phyloP scores from a whole-genome alignment of 2,797 vertebrate species.

The Steatocranus sp. region DNA sequence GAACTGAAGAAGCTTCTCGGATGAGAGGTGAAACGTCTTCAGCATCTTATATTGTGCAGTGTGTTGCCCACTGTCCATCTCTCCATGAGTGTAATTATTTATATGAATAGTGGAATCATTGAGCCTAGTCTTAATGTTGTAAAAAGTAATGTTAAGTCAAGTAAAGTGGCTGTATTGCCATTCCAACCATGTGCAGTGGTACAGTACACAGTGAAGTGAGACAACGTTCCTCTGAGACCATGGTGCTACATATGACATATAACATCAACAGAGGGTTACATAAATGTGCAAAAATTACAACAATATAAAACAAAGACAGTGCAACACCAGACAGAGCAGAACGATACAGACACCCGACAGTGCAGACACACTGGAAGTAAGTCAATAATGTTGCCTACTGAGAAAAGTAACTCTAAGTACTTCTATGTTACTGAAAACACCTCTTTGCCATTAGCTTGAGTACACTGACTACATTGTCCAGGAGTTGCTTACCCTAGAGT shows the following conservation, averaged over 20 bases:
- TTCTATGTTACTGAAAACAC: neutral
- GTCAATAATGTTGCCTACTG: neutral
- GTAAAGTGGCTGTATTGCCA: neutral
- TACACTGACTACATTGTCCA: neutral
- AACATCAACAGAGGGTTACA: neutral
- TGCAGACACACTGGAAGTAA: neutral
- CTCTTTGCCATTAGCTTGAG: neutral
- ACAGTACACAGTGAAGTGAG: neutral
- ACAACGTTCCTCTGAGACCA: rapidly evolving
- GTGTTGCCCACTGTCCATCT: neutral
- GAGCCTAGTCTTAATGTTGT: neutral
- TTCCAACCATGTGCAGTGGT: neutral
- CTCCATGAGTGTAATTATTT: neutral
- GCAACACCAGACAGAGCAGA: neutral
- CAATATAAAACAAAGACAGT: neutral
- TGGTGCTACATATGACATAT: neutral
- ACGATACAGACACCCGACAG: neutral
- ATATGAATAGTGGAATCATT: neutral
- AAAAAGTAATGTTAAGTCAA: neutral
- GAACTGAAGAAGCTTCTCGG: neutral
- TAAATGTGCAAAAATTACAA: neutral
- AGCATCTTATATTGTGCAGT: rapidly evolving
- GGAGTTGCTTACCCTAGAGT: rapidly evolving
- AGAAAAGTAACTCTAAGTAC: neutral
- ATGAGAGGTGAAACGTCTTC: neutral